Conservation (phyloP, 2,113 vertebrate species). For the Chloroceryle aenea region DNA sequence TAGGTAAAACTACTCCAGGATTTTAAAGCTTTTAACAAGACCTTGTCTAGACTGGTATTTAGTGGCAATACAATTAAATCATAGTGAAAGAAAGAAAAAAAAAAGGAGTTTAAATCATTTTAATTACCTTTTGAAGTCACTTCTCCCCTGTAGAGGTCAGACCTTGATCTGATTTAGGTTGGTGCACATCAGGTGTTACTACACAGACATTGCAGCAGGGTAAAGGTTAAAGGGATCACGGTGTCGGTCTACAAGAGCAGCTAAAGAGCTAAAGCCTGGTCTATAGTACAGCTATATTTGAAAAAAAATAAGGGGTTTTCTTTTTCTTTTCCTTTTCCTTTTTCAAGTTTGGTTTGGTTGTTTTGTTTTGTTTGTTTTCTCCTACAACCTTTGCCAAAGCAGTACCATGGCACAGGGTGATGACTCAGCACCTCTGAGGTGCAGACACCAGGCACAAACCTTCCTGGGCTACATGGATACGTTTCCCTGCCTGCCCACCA, state of each 20-base stretch:
- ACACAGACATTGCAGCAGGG: not conserved
- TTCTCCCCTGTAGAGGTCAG: slow-evolving; percentile 1
- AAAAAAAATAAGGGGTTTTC: not conserved
- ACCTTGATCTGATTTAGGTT: not conserved
- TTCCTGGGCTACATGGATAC: not conserved
- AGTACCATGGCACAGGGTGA: not conserved
- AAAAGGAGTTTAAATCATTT: slow-evolving; percentile 49
- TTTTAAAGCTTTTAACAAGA: slow-evolving; percentile 62
- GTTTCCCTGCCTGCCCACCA: not conserved
- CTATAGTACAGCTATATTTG: not conserved
- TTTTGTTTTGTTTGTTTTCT: not conserved
- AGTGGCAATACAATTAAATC: slow-evolving; percentile 53
- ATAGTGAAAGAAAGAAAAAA: not conserved
- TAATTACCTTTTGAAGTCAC: slow-evolving; percentile 57
- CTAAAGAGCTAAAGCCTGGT: not conserved
- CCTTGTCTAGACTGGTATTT: slow-evolving; percentile 75
- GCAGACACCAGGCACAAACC: not conserved
- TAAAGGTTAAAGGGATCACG: not conserved
- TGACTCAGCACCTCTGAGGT: not conserved
- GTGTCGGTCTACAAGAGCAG: not conserved
- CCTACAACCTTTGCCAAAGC: not conserved
- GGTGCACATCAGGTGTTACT: not conserved
- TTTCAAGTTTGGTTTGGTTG: too few species aligned
- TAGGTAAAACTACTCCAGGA: not conserved
- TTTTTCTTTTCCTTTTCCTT: too few species aligned